A percentile compares a stretch with the other conserved stretches of the same genome.
Conservation (phyloP, 2,888 invertebrate genomes). For the Myopa tessellatipennis region DNA sequence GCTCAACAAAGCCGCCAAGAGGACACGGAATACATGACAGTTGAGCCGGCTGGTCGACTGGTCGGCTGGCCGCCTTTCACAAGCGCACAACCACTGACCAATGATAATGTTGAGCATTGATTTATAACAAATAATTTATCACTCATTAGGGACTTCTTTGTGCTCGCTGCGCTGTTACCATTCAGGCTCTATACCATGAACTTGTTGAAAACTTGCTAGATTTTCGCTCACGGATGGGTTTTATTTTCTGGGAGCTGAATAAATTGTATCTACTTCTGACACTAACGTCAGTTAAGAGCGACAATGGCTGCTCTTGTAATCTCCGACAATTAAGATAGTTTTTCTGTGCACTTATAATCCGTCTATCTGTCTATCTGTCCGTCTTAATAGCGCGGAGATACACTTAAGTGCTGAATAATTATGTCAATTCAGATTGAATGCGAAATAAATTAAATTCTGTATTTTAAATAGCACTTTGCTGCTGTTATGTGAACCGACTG, state of each 20-base stretch:
- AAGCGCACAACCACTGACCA: conserved; percentile 6
- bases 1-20: neutral
- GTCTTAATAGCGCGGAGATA: conserved; percentile 21
- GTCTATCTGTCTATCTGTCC: conserved; percentile 11
- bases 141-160: conserved; percentile 56
- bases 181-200: conserved; percentile 9
- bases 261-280: conserved; percentile 33
- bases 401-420: conserved; percentile 44
- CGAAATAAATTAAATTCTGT: conserved; percentile 46
- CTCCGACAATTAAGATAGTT: conserved; percentile 35
- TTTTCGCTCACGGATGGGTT: neutral
- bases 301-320: conserved; percentile 23
- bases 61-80: neutral
- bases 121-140: conserved; percentile 58
- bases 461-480: neutral
- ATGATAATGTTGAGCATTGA: conserved; percentile 50
- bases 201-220: conserved; percentile 31
- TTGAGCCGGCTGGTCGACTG: neutral
- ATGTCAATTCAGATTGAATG: conserved; percentile 49
- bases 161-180: conserved; percentile 29
- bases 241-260: conserved; percentile 22
- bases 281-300: conserved; percentile 19
- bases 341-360: conserved; percentile 25
- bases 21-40: conserved; percentile 2
- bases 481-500: neutral